Percentiles rank a stretch among this genome's conserved stretches.
These are phyloP conservation scores for Saxicola maurus DNA, from an alignment of 2,797 vertebrate species.

Conservation along the genomic window DNA sequence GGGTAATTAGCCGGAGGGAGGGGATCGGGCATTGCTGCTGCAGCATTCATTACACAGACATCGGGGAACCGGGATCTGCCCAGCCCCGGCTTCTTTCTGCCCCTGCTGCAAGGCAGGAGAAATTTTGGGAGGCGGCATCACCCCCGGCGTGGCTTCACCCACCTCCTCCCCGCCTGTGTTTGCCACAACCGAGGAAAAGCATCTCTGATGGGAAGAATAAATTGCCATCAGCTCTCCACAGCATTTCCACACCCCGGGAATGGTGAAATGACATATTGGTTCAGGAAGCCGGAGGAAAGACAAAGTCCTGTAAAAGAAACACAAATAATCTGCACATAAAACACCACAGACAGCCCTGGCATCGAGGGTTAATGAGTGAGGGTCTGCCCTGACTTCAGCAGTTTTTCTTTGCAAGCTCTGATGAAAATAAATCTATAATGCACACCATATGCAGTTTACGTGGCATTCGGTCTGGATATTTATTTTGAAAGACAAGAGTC, in stretches of 20 bases:
- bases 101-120: not conserved
- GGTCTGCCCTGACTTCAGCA: constrained; percentile 15
- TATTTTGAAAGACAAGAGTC: constrained; percentile 8
- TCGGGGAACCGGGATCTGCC: not conserved
- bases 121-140: not conserved
- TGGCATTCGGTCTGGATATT: not conserved
- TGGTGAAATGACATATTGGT: not conserved
- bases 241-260: not conserved
- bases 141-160: not conserved
- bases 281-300: not conserved
- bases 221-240: not conserved
- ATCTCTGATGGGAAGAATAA: not conserved
- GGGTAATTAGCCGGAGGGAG: constrained; percentile 35
- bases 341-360: not conserved
- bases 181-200: accelerated
- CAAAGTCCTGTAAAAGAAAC: not conserved
- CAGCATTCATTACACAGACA: not conserved
- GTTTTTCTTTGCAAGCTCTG: not conserved
- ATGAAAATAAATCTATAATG: not conserved
- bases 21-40: not conserved
- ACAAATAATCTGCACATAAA: not conserved
- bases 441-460: not conserved
- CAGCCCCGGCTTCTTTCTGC: not conserved
- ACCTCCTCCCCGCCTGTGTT: not conserved
- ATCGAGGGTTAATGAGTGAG: not conserved